phyloP scores from a whole-genome alignment of 2,113 vertebrate species.

The Trichomycterus rosablanca region DNA sequence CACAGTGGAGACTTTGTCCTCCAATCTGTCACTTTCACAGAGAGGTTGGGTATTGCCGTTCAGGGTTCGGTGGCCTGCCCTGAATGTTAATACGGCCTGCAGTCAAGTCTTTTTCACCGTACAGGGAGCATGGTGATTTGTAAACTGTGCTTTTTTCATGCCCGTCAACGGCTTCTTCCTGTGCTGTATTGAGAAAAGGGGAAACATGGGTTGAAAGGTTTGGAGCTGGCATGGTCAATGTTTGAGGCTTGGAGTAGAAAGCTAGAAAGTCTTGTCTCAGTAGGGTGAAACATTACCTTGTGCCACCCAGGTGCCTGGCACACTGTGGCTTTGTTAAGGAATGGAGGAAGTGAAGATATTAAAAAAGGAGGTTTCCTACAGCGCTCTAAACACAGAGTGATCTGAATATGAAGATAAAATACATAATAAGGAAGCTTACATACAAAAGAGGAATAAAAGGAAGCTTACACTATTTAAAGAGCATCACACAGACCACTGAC shows the following conservation, averaged over 20 bases:
- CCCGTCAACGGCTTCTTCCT: conserved; percentile 36
- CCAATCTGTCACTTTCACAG: conserved; percentile 42
- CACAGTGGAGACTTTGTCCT: conserved; percentile 56
- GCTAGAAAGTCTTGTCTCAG: conserved; percentile 6
- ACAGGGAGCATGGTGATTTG: conserved; percentile 33
- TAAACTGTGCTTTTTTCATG: conserved; percentile 37
- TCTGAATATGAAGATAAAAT: background rate
- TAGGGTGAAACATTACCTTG: conserved; percentile 16
- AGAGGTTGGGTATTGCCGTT: conserved; percentile 39
- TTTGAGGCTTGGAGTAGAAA: conserved; percentile 19
- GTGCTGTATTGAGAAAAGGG: conserved; percentile 30
- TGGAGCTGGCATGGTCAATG: background rate
- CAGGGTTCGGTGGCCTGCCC: conserved; percentile 25
- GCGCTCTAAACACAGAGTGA: background rate
- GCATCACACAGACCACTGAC: background rate
- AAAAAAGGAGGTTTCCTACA: conserved; percentile 2
- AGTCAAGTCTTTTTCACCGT: conserved; percentile 32
- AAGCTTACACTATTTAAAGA: background rate
- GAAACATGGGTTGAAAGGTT: conserved; percentile 23
- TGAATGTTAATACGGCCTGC: conserved; percentile 52
- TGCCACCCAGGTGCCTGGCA: conserved; percentile 41
- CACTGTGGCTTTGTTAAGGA: conserved; percentile 9
- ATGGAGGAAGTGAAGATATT: background rate
- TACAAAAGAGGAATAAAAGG: no score
- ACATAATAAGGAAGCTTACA: background rate